Percentiles rank a stretch among this genome's conserved stretches.
Conservation (phyloP, 2,113 vertebrate species). For the Sphyrna mokarran region DNA sequence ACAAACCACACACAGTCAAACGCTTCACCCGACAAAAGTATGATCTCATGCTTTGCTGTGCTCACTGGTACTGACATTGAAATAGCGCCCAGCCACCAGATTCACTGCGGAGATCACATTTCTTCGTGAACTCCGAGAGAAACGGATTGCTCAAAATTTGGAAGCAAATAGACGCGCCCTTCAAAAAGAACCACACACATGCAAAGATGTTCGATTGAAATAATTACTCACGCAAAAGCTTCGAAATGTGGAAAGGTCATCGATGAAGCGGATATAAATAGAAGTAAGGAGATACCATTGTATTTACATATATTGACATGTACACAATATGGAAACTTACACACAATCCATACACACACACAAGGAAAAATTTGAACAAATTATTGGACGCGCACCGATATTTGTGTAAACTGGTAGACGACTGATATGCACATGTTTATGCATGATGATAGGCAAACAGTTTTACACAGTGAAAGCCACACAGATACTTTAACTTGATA, state of each 20-base stretch:
- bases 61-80: slow-evolving; percentile 55
- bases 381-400: not conserved
- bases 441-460: not conserved
- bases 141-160: not conserved
- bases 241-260: not conserved
- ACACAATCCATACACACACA: not conserved
- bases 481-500: not conserved
- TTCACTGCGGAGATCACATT: not conserved
- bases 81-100: slow-evolving; percentile 41
- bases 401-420: not conserved
- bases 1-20: slow-evolving; percentile 49
- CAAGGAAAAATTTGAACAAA: not conserved
- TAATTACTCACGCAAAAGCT: not conserved
- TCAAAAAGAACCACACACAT: not conserved
- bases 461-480: not conserved
- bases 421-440: not conserved
- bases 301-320: not conserved
- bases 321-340: not conserved
- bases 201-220: not conserved
- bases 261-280: not conserved
- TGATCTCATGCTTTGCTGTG: slow-evolving; percentile 54
- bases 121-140: not conserved
- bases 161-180: not conserved
- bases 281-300: not conserved
- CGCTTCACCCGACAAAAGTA: slow-evolving; percentile 48